Evolutionary conservation across 2,113 vertebrate species (phyloP), one percentile per base, ranked within the genome.

Genomic region (Zingel zingel): DNA sequence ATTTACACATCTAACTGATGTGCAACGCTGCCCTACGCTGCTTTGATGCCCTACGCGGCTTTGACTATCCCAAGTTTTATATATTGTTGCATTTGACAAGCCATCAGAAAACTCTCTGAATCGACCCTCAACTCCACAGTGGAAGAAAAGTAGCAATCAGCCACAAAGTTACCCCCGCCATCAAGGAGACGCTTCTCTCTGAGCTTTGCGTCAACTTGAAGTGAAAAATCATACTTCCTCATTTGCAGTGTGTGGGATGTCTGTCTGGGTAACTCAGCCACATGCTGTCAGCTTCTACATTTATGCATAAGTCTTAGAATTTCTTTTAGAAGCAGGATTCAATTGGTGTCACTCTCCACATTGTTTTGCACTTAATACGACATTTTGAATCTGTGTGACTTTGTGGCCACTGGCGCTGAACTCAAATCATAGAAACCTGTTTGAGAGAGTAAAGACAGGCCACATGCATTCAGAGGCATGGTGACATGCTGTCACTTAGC

Each of bases 281-380:
- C 90, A 85, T 87, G 88, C 88, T 80, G 78, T 47, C 71, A 69
- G 58, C 82, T 84, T 72, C 56, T 88, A 39, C 85, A 92, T 92
- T 90, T 75, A 90, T 92, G 84, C 77, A 90, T 87, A 72, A 86
- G 82, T 74, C 80, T 64, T 30, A 53, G 57, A 83, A 69, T 81
- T 82, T 72, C 15, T 73, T 72, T 59, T 53, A 75, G 71, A 64
- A 72, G 75, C 80, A 54, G 56, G 45, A 88, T 87, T 76, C 65
- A 23, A 87, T 84, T 68, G 80, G 30, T 69, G 62, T 83, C 85
- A 62, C 79, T 77, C 80, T 63, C 58, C 61, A 59, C 54, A 27
- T 84, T 81, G 71, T 86, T 86, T 85, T 88, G 59, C 61, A 16
- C 67, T 43, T 74, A 21, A 63, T 62, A 62, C 43, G 47, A 47